These are phyloP conservation scores for Drosophila kanekoi DNA, from an alignment of 2,888 invertebrate species.

Conservation along the genomic window DNA sequence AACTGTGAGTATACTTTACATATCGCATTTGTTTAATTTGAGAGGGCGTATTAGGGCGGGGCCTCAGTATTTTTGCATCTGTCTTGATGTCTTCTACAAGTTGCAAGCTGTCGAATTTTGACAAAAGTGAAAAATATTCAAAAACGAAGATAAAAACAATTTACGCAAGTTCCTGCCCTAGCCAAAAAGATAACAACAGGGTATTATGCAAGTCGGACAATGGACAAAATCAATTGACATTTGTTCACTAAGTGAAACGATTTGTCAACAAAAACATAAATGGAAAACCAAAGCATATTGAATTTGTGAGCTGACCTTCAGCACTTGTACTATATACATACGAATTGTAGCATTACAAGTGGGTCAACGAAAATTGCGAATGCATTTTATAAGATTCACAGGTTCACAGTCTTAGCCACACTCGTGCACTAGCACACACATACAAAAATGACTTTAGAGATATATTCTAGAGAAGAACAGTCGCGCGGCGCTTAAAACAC, in stretches of 20 bases:
- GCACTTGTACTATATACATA: conserved; percentile 29
- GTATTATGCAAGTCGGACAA: too few species aligned
- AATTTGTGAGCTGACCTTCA: conserved; percentile 31
- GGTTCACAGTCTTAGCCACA: conserved; percentile 7
- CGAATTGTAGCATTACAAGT: conserved; percentile 24
- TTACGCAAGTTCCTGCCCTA: too few species aligned
- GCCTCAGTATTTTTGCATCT: too few species aligned
- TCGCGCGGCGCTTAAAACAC: conserved; percentile 46
- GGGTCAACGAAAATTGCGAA: conserved; percentile 21
- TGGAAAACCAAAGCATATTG: conserved; percentile 3
- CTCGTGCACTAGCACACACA: conserved; percentile 18
- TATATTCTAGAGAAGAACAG: conserved; percentile 4
- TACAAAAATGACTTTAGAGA: neutral
- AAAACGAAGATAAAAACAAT: too few species aligned
- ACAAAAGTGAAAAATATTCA: too few species aligned
- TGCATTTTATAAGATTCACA: conserved; percentile 22
- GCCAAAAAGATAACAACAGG: too few species aligned
- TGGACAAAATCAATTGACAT: neutral
- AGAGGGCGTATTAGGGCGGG: too few species aligned
- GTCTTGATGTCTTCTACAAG: too few species aligned
- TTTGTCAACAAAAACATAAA: neutral
- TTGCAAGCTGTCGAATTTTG: too few species aligned
- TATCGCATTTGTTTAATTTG: too few species aligned
- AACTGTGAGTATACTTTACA: too few species aligned
- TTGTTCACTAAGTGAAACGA: neutral